These are phyloP conservation scores for Aplidium turbinatum DNA, from an alignment of 23 tunicate species.

Conservation along the genomic window DNA sequence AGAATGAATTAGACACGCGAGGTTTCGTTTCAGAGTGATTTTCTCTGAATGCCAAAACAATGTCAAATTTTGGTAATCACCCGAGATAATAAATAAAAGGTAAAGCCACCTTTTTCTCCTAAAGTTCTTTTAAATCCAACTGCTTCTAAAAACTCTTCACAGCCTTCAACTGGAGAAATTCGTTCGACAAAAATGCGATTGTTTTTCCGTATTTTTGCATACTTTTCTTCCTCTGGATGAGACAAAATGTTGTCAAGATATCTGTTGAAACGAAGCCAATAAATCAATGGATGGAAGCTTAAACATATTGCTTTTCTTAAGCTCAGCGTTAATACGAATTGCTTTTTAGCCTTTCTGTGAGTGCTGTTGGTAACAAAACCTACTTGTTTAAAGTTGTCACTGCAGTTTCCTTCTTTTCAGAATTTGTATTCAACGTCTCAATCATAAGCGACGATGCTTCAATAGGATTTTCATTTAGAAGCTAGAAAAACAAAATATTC, in stretches of 20 bases:
- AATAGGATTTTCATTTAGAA: slow-evolving; percentile 32
- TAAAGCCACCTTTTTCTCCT: slow-evolving; percentile 8
- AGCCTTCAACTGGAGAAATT: slow-evolving; percentile 65
- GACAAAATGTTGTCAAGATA: slow-evolving; percentile 68
- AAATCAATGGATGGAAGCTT: too few relatives aligned
- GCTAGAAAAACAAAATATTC: slow-evolving; percentile 17
- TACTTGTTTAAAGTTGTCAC: slow-evolving; percentile 51
- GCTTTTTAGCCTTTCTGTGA: too few relatives aligned
- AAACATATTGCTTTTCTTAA: too few relatives aligned
- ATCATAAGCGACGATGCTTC: slow-evolving; percentile 67
- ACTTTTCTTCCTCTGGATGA: slow-evolving; percentile 73
- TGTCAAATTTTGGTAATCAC: too few relatives aligned
- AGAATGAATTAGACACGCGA: background rate
- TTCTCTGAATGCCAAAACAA: too few relatives aligned
- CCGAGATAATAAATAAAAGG: too few relatives aligned
- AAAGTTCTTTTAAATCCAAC: slow-evolving; percentile 63
- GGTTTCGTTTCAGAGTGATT: too few relatives aligned
- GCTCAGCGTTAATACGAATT: too few relatives aligned
- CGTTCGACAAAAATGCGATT: slow-evolving; percentile 59
- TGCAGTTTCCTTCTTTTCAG: slow-evolving; percentile 46
- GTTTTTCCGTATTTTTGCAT: slow-evolving; percentile 66
- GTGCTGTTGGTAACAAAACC: too few relatives aligned
- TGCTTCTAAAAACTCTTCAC: slow-evolving; percentile 77
- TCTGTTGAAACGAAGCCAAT: too few relatives aligned
- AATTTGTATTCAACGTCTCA: slow-evolving; percentile 50